Evolutionary conservation across 2,888 invertebrate genomes (phyloP), one percentile per base, ranked within the genome.

Genomic region (Heliconius aoede): DNA sequence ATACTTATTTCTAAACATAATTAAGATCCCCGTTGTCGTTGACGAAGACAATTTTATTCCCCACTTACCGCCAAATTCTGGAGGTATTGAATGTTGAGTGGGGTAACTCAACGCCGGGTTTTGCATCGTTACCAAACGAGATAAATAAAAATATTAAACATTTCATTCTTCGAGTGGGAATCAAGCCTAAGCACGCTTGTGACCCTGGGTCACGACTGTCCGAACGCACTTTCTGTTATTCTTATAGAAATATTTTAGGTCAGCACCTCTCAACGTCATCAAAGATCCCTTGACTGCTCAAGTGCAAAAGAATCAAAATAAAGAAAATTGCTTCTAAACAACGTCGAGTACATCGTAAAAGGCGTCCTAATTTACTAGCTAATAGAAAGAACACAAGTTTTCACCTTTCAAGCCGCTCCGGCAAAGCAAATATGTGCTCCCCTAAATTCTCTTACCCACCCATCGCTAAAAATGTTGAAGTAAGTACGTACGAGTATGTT

Each of bases 361-460:
- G 81, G 81, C 80, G 80, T 81, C 82, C 79, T 79, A 73, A 80
- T 77, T 79, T 75, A 78, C 76, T 77, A 73, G 68, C 73, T 80
- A 79, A 80, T 79, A 79, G 77, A 79, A 80, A 81, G 77, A 81
- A 80, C 80, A 81, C 78, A 77, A 78, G 78, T 78, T 77, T 72
- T 64, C 76, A 76, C 76, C 80, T 79, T 79, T 76, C 74, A 77
- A 77, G 76, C 77, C 76, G 76, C 80, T 76, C 67, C 77, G 73
- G 73, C 77, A 80, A 77, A 79, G 72, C 79, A 81, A 81, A 81
- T 81, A 81, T 81, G 76, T 80, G 75, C 79, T 76, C 78, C 30
- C 72, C 75, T n/a, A 79, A 78, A 80, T 77, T 78, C 76, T 76
- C 40, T 62, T 76, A 75, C 78, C 72, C 74, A 72, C 76, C 58